Percentiles rank a stretch among this genome's conserved stretches.
These are phyloP conservation scores for Lordiphosa fenestrarum DNA, from an alignment of 2,888 invertebrate species.

Conservation along the genomic window DNA sequence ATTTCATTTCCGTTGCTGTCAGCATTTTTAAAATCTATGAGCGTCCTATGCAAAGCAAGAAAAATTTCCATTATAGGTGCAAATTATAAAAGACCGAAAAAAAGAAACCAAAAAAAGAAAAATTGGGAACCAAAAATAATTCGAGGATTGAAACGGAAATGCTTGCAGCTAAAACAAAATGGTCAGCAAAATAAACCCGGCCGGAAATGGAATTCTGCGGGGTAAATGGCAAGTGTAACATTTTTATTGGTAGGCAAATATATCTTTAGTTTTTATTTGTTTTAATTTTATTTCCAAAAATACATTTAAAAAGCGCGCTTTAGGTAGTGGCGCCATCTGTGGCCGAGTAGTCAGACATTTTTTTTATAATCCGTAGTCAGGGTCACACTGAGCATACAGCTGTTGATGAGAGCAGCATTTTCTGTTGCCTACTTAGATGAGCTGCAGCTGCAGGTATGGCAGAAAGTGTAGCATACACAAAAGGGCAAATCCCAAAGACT, in stretches of 20 bases:
- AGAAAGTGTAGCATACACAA: too few species aligned
- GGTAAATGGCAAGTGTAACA: slow-evolving; percentile 3
- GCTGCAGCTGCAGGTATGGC: too few species aligned
- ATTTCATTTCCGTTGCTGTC: slow-evolving; percentile 78
- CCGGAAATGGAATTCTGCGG: slow-evolving; percentile 36
- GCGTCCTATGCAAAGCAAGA: slow-evolving; percentile 59
- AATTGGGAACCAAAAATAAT: slow-evolving; percentile 30
- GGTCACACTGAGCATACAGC: too few species aligned
- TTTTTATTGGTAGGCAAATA: slow-evolving; percentile 13
- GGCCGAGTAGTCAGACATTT: background rate
- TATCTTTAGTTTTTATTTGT: slow-evolving; percentile 1
- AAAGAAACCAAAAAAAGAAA: slow-evolving; percentile 3
- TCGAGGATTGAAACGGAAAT: slow-evolving; percentile 17
- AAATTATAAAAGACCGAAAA: slow-evolving; percentile 46
- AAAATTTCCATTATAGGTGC: slow-evolving; percentile 71
- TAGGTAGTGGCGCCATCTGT: slow-evolving; percentile 1
- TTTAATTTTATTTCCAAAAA: background rate
- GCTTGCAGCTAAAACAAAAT: slow-evolving; percentile 26
- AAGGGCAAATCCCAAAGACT: too few species aligned
- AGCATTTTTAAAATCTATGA: slow-evolving; percentile 76
- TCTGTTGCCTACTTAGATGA: too few species aligned
- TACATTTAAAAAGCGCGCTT: background rate
- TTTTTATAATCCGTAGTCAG: too few species aligned
- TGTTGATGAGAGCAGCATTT: too few species aligned
- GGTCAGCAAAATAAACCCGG: background rate